Percentiles rank a stretch among this genome's conserved stretches.
phyloP scores from a whole-genome alignment of 1,140 invertebrate genomes.

The Papilio polytes region DNA sequence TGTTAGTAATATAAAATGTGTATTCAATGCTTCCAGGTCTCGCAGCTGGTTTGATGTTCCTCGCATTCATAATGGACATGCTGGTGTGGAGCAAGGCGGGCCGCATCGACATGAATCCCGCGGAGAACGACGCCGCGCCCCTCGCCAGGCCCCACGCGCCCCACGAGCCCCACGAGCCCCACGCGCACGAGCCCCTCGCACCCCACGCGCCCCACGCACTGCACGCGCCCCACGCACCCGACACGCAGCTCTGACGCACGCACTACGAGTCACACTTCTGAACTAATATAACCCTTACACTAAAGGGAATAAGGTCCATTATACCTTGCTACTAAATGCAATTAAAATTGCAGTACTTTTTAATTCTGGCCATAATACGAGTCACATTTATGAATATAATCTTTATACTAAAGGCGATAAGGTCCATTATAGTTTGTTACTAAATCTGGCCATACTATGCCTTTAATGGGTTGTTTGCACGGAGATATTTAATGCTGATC shows the following conservation, averaged over 20 bases:
- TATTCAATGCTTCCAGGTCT: conserved; percentile 84
- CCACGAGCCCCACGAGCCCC: conserved; percentile 62
- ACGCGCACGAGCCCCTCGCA: conserved; percentile 47
- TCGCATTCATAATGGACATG: conserved; percentile 92
- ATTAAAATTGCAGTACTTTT: no score
- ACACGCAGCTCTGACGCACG: conserved; percentile 39
- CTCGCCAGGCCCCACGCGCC: conserved; percentile 47
- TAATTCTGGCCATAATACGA: no score
- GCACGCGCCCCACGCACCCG: neutral
- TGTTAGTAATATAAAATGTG: no score
- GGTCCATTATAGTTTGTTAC: neutral
- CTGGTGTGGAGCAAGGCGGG: conserved; percentile 93
- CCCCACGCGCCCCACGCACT: conserved; percentile 44
- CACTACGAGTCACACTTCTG: conserved; percentile 61
- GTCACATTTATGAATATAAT: no score
- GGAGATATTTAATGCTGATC: neutral
- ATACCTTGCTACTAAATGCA: neutral
- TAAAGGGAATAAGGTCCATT: neutral
- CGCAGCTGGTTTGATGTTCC: conserved; percentile 91
- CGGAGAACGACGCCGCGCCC: conserved; percentile 52
- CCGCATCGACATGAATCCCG: conserved; percentile 87
- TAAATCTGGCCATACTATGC: neutral
- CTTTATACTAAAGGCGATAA: neutral
- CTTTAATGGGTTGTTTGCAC: neutral
- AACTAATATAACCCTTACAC: neutral